These are phyloP conservation scores for Pachypanchax playfairii DNA, from an alignment of 2,113 vertebrate genomes.

Conservation along the genomic window DNA sequence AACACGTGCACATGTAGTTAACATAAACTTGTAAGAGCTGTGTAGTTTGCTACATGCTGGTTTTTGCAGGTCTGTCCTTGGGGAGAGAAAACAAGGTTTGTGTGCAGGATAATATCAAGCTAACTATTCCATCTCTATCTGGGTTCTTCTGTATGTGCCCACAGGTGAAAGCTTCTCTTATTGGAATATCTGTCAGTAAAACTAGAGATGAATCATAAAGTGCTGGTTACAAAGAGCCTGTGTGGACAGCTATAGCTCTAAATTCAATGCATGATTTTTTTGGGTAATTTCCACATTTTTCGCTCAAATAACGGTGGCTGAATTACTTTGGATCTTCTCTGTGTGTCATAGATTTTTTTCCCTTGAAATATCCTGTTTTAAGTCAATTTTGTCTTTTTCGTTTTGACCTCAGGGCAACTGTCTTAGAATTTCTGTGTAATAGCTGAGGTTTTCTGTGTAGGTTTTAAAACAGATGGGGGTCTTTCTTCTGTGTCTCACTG, in stretches of 20 bases:
- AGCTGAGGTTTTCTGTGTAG: slow-evolving; percentile 8
- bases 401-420: slow-evolving; percentile 6
- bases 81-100: slow-evolving; percentile 25
- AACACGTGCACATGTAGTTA: not conserved
- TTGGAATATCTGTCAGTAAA: not conserved
- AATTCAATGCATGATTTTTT: no score
- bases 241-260: not conserved
- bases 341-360: not conserved
- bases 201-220: not conserved
- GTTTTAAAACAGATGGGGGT: slow-evolving; percentile 9
- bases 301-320: no score
- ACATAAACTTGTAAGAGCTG: not conserved
- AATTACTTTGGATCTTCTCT: not conserved
- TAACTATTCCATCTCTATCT: not conserved
- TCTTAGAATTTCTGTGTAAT: slow-evolving; percentile 32
- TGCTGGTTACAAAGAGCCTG: not conserved
- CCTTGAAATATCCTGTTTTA: no score
- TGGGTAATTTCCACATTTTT: not conserved
- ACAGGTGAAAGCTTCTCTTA: not conserved
- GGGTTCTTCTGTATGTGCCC: not conserved
- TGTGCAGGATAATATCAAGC: not conserved
- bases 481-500: slow-evolving; percentile 27
- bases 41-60: not conserved
- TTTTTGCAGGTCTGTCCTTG: slow-evolving; percentile 23
- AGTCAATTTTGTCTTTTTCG: not conserved